These are phyloP conservation scores for Thomomys bottae DNA, from an alignment of 2,113 vertebrate species.

Conservation along the genomic window DNA sequence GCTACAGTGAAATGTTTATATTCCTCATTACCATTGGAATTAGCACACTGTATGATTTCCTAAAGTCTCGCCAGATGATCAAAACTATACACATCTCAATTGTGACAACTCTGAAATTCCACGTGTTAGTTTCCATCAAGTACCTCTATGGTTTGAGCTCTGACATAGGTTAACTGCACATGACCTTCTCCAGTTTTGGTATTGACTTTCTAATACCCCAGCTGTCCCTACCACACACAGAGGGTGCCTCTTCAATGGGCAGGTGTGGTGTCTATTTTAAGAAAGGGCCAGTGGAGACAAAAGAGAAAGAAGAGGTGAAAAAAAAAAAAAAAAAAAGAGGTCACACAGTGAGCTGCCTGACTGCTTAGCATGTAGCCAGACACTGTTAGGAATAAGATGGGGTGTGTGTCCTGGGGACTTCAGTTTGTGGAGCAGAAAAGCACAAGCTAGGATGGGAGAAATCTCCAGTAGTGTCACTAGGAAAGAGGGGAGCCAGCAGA, in stretches of 20 bases:
- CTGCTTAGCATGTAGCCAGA: neutral
- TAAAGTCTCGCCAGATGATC: neutral
- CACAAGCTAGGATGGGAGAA: neutral
- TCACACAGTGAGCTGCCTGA: neutral
- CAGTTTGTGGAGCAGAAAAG: neutral
- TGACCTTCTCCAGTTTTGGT: neutral
- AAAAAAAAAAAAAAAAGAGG: neutral
- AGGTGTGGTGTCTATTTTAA: constrained; percentile 30
- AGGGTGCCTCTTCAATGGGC: neutral
- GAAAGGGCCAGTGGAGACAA: neutral
- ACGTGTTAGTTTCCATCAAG: neutral
- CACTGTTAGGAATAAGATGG: neutral
- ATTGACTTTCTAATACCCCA: neutral
- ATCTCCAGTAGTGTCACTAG: neutral
- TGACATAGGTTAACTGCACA: neutral
- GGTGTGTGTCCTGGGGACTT: neutral
- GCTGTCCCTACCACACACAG: neutral
- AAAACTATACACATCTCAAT: neutral
- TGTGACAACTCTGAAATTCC: neutral
- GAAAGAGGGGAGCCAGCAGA: neutral
- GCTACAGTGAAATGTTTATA: constrained; percentile 1
- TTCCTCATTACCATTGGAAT: neutral
- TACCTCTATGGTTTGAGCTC: neutral
- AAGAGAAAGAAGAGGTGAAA: neutral
- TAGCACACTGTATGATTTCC: neutral